These are phyloP conservation scores for Plagiodera versicolora DNA, from an alignment of 2,888 invertebrate species.

Conservation along the genomic window DNA sequence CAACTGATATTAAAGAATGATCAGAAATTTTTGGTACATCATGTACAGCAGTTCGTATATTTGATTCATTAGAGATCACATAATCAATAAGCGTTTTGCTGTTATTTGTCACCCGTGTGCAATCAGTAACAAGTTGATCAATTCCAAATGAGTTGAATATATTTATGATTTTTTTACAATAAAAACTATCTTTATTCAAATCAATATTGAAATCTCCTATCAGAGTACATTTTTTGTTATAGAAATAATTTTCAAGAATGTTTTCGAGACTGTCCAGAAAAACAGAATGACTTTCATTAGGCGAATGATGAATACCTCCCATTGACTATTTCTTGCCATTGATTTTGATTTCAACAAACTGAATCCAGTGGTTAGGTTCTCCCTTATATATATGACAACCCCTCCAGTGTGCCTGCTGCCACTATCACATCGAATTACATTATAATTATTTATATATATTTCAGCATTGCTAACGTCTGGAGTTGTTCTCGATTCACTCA, in stretches of 20 bases:
- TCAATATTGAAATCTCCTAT: no score
- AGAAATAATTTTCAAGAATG: no score
- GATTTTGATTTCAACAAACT: conserved; percentile 6
- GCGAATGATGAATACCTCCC: conserved; percentile 7
- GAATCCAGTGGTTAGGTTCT: conserved; percentile 4
- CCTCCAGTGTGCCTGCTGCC: conserved; percentile 8
- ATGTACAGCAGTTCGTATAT: not conserved
- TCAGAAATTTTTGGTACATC: conserved; percentile 6
- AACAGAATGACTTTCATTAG: conserved; percentile 6
- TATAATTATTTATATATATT: conserved; percentile 6
- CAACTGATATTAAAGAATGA: not conserved
- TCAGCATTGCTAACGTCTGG: not conserved
- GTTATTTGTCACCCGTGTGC: conserved; percentile 1
- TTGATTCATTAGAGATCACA: not conserved
- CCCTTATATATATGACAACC: conserved; percentile 6
- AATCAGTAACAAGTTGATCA: not conserved
- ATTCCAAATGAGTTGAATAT: not conserved
- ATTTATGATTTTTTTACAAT: no score
- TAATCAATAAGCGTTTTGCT: not conserved
- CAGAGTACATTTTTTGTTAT: no score
- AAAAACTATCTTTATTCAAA: no score
- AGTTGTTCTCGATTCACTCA: no score
- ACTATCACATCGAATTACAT: conserved; percentile 6
- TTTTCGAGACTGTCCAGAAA: no score
- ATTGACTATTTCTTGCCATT: conserved; percentile 6